Evolutionary conservation across 2,113 vertebrate genomes (phyloP), one percentile per base, ranked within the genome.

Genomic region (Amazona vittata): DNA sequence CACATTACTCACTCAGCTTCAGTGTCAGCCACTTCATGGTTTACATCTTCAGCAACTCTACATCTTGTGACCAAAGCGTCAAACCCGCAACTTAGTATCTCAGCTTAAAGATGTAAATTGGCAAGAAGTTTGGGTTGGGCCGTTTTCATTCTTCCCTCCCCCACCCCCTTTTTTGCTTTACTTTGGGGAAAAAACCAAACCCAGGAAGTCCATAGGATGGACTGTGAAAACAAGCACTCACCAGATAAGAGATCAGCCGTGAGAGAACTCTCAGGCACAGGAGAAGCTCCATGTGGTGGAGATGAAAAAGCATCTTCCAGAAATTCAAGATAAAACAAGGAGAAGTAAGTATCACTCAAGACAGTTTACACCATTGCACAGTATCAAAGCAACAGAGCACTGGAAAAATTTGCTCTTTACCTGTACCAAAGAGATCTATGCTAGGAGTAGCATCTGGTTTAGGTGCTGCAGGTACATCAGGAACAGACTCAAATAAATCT

Each of bases 351-450:
- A 91, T 96, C 77, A 93, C 69, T 89, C 39, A 91, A 93, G 86
- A 87, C 70, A 95, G 43, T 89, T 93, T 93, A 95, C 81, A 91
- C n/a, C 57, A 96, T 79, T 86, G 69, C 93, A 97, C 94, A 94
- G 83, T 74, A 95, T 90, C 92, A 95, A 97, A 94, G 83, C 84
- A 98, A 94, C 85, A 83, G 91, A 74, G 93, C 83, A 87, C 81
- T 41, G 25, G 96, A 97, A 97, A 91, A 90, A 89, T 85, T 97
- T 86, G 82, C 78, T 94, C 78, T 96, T 98, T 98, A 99, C 99
- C 99, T 99, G 99, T 98, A 98, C 99, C 99, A 98, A 99, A 99
- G 97, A 99, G 99, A 98, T 99, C 99, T 99, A 99, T 99, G 98
- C 99, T 99, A 99, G 99, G 99, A 97, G 99, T 98, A 98, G 98